phyloP scores from a whole-genome alignment of 2,797 vertebrate species.

The Falco novaeseelandiae region DNA sequence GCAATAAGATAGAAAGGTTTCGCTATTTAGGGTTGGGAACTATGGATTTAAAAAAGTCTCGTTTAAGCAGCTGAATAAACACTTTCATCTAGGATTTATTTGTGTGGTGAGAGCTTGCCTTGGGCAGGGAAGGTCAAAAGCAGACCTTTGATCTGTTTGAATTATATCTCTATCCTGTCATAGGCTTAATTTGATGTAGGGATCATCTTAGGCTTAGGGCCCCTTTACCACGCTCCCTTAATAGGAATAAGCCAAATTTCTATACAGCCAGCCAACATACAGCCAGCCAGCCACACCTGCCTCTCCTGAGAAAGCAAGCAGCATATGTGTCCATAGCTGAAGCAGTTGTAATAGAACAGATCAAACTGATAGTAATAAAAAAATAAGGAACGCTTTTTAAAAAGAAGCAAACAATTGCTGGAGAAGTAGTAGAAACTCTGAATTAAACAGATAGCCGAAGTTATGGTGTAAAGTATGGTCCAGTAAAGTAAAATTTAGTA shows the following conservation, averaged over 20 bases:
- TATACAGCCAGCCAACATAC: neutral
- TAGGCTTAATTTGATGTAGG: neutral
- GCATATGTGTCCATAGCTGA: neutral
- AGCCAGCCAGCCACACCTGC: neutral
- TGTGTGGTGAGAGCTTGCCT: neutral
- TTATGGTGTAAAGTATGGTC: neutral
- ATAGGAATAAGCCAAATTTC: neutral
- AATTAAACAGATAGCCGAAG: neutral
- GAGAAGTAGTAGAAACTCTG: neutral
- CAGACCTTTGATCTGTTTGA: constrained; percentile 28
- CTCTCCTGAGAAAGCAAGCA: neutral
- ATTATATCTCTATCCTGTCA: neutral
- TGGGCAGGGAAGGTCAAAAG: neutral
- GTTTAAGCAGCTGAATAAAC: constrained; percentile 3
- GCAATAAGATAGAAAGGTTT: neutral
- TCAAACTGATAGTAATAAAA: neutral
- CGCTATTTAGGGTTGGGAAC: neutral
- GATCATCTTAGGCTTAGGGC: neutral
- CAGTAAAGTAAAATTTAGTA: neutral
- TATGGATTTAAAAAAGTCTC: neutral
- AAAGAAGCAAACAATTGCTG: neutral
- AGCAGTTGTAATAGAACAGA: neutral
- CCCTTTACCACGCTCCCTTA: neutral
- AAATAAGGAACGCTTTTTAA: neutral
- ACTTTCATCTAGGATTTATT: constrained; percentile 34